These are phyloP conservation scores for Telmatochromis brichardi DNA, from an alignment of 2,113 vertebrate species.

Conservation along the genomic window DNA sequence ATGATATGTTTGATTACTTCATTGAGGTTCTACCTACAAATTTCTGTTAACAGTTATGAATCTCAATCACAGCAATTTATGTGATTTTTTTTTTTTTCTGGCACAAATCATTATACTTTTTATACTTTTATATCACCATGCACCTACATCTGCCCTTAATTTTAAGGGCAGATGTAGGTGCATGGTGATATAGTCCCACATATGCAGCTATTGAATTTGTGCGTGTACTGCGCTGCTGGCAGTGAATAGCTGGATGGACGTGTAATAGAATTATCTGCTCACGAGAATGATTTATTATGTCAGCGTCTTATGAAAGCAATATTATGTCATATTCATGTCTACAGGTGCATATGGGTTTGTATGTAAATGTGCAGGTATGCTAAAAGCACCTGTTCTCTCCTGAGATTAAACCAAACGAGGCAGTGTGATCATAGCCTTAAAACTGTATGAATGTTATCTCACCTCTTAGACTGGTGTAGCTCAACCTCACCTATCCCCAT, in stretches of 20 bases:
- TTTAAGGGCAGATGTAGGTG: not conserved
- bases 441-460: conserved; percentile 49
- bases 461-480: conserved; percentile 34
- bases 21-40: not conserved
- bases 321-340: not conserved
- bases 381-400: not conserved
- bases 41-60: not conserved
- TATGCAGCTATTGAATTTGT: not conserved
- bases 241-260: not conserved
- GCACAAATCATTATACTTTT: not conserved
- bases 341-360: not conserved
- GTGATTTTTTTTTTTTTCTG: not conserved
- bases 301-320: not conserved
- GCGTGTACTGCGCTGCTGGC: not conserved
- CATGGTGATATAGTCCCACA: not conserved
- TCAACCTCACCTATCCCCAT: not conserved
- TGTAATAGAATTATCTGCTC: not conserved
- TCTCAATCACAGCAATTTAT: not conserved
- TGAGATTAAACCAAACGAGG: conserved; percentile 39
- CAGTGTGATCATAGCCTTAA: conserved; percentile 44
- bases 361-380: conserved; percentile 9
- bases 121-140: too few species aligned
- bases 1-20: not conserved
- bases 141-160: not conserved
- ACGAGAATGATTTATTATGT: not conserved